A percentile compares a stretch with the other conserved stretches of the same genome.
Evolutionary conservation across 2,888 invertebrate species (phyloP).

Genomic region (Leptogaster cylindrica): DNA sequence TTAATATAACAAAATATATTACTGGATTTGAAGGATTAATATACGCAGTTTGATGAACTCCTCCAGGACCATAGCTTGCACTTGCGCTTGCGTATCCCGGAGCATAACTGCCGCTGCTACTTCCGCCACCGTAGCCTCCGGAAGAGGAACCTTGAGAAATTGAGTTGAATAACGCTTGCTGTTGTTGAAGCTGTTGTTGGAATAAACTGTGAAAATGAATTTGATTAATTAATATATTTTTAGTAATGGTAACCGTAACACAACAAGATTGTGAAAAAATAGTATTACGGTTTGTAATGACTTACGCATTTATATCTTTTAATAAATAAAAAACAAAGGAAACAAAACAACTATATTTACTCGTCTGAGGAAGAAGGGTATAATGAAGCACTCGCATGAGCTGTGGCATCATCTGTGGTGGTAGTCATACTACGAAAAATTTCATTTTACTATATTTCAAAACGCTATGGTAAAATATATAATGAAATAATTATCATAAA

Average conservation of each 20-base stretch:
- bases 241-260: too few relatives aligned
- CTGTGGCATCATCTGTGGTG: constrained; percentile 56
- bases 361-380: constrained; percentile 53
- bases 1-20: constrained; percentile 49
- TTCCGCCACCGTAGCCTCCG: background rate
- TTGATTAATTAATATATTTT: background rate
- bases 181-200: constrained; percentile 56
- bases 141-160: constrained; percentile 10
- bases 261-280: too few relatives aligned
- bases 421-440: constrained; percentile 41
- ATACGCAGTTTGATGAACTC: constrained; percentile 66
- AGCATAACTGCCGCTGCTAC: constrained; percentile 52
- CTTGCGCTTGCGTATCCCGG: constrained; percentile 64
- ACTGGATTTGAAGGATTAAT: constrained; percentile 70
- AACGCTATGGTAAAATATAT: constrained; percentile 9
- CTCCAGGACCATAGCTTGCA: constrained; percentile 65
- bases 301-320: too few relatives aligned
- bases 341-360: constrained; percentile 54
- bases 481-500: too few relatives aligned
- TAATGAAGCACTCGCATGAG: constrained; percentile 55
- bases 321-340: background rate
- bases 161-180: constrained; percentile 53
- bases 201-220: constrained; percentile 48
- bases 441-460: too few relatives aligned
- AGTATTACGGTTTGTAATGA: too few relatives aligned